phyloP scores from a whole-genome alignment of 2,888 invertebrate genomes.

The Fissipunctia ypsillon region DNA sequence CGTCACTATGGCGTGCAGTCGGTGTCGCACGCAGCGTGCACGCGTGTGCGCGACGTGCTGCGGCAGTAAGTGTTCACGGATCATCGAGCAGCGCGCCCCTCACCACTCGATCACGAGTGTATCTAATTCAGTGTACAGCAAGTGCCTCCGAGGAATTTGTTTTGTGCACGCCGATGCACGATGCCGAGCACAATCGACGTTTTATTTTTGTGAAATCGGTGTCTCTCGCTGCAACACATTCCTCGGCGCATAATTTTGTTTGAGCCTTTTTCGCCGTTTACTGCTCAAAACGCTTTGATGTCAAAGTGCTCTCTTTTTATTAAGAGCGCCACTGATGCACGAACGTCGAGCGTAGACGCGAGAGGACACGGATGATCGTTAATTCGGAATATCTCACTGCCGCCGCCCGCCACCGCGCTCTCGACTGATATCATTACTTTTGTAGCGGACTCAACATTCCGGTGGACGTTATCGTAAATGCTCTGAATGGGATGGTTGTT shows the following conservation, averaged over 20 bases:
- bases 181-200: constrained; percentile 82
- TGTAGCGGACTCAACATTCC: constrained; percentile 43
- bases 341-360: constrained; percentile 54
- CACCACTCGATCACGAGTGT: constrained; percentile 86
- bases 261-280: constrained; percentile 77
- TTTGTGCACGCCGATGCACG: constrained; percentile 84
- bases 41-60: constrained; percentile 63
- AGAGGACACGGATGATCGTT: constrained; percentile 61
- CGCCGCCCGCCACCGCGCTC: constrained; percentile 56
- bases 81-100: constrained; percentile 75
- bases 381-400: constrained; percentile 59
- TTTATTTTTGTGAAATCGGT: constrained; percentile 86
- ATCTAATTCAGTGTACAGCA: constrained; percentile 87
- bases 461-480: constrained; percentile 63
- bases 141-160: constrained; percentile 88
- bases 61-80: constrained; percentile 75
- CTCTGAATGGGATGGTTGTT: constrained; percentile 69
- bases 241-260: constrained; percentile 80
- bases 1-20: constrained; percentile 43
- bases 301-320: constrained; percentile 66
- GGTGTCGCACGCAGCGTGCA: constrained; percentile 46
- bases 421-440: constrained; percentile 69
- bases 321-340: constrained; percentile 53
- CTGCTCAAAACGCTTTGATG: constrained; percentile 78
- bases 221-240: constrained; percentile 82